phyloP scores from a whole-genome alignment of 2,113 vertebrate species.

The Chamaea fasciata region DNA sequence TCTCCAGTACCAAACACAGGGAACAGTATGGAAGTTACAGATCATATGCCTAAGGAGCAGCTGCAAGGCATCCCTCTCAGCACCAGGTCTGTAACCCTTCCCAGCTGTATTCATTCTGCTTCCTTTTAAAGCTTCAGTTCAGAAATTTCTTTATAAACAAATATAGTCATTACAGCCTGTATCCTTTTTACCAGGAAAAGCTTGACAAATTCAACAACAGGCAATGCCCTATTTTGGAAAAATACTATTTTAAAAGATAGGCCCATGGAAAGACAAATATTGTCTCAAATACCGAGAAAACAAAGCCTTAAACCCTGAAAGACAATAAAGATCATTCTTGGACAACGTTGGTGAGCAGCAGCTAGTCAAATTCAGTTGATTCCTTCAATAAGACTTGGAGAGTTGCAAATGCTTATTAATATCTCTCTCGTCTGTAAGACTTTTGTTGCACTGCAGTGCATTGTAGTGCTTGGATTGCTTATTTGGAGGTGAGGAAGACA shows the following conservation, averaged over 20 bases:
- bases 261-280: background rate
- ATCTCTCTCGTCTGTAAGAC: background rate
- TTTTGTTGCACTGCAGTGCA: background rate
- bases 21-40: background rate
- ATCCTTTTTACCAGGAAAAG: background rate
- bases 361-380: constrained; percentile 26
- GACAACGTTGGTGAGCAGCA: background rate
- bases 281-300: background rate
- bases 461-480: background rate
- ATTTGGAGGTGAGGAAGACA: background rate
- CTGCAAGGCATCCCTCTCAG: background rate
- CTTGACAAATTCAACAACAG: background rate
- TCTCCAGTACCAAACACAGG: background rate
- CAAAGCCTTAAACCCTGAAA: background rate
- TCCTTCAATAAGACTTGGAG: background rate
- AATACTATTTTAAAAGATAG: background rate
- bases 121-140: constrained; percentile 1
- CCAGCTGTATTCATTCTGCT: background rate
- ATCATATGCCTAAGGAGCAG: background rate
- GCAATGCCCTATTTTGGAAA: background rate
- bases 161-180: background rate
- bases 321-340: constrained; percentile 22
- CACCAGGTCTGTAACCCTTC: background rate
- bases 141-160: background rate
- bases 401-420: constrained; percentile 23